Evolutionary conservation across 2,797 vertebrate species (phyloP), one percentile per base, ranked within the genome.

Genomic region (Crypturellus tataupa): DNA sequence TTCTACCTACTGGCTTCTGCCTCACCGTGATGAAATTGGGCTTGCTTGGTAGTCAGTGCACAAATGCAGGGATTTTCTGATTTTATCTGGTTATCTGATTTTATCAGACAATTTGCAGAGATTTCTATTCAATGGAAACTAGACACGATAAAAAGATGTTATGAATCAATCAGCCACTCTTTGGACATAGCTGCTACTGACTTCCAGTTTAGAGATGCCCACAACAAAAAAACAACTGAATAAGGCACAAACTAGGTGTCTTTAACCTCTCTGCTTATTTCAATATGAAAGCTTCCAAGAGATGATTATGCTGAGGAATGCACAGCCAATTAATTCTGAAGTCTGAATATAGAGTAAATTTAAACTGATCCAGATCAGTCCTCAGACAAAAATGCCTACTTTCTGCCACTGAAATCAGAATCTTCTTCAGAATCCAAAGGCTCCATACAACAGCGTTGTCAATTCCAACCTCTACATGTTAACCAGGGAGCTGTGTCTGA

Each of bases 1-100:
- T 91, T 88, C 67, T 85, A 94, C 68, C 53, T 64, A 56, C 29
- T 65, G 70, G 59, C 62, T 91, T 72, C 80, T 56, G 37, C 60
- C 94, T 90, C 62, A 53, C 46, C 56, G 3, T 21, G 42, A 83
- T 91, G 89, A 89, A 93, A 90, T 37, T 58, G 79, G 90, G 56
- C 79, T 90, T 70, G 42, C 84, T 51, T 0, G 0, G 76, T 92
- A 89, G 94, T 90, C 77, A 77, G 47, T 84, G 87, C 86, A 79
- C 85, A 92, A 92, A 87, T 71, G 80, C 39, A 42, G 83, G 90
- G 73, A 84, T 90, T 96, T 96, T 85, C 87, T 93, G 85, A 95
- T 96, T 91, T 92, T 93, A 93, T 78, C 68, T 8, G 2, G 69
- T 79, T 87, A 87, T 70, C 71, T 49, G 23, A 94, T 92, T 90